Evolutionary conservation across 2,797 vertebrate species (phyloP), one percentile per base, ranked within the genome.

Genomic region (Pangasius krempfi): DNA sequence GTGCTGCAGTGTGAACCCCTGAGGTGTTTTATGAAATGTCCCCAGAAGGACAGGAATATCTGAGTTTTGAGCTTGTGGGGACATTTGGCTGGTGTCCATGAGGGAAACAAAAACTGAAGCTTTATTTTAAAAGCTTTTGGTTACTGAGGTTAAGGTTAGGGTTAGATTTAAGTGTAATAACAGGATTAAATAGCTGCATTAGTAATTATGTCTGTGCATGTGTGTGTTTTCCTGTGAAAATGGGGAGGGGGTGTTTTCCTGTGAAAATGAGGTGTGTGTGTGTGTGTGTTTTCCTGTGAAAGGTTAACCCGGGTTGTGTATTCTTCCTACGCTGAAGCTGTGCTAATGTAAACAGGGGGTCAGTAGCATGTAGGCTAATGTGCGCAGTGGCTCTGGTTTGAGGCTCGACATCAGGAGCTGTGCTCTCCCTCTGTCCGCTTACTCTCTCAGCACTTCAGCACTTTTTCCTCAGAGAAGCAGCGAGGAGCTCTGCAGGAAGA

Each of bases 291-390:
- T 33, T 2, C 2, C 2, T 33, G 30, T 33, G 66, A 2, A 2
- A 81, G 56, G 79, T 30, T 66, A 83, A 62, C 58, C 14, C 40
- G 40, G 25, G 37, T 58, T 37, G 78, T 82, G 79, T 82, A 4
- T 64, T 83, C n/a, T 16, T 47, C 7, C 80, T n/a, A 2, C 33
- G 4, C 79, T 50, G 81, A 30, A 30, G 16, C 81, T 9, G 4
- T 33, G 82, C n/a, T 68, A 68, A 25, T 68, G 82, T 84, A 84
- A 84, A 84, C 82, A 84, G 82, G 82, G 82, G 82, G 82, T 84
- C 82, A 84, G 60, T 84, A 50, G 60, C 81, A 84, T 66, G 60
- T 30, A 66, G 81, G 81, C 60, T 84, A 84, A 66, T 27, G 40
- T 66, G 16, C 60, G 27, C 60, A 83, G 80, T 27, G 80, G 60